Evolutionary conservation across 1,140 invertebrate species (phyloP).

Genomic region (Apis dorsata): DNA sequence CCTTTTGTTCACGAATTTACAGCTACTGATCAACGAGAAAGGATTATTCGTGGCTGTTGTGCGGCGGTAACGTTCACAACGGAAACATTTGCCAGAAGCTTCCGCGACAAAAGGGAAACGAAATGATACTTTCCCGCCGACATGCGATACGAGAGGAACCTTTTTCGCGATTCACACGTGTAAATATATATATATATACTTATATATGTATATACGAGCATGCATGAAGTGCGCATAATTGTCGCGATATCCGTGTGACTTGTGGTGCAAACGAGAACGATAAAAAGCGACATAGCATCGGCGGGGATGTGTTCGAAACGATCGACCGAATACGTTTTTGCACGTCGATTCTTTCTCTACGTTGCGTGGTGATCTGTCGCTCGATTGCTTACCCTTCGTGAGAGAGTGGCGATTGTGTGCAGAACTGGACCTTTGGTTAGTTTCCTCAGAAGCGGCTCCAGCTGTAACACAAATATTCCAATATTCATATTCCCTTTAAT

Average conservation of each 20-base stretch:
- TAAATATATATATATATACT: not conserved
- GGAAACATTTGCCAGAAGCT: slow-evolving; percentile 5
- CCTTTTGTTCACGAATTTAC: slow-evolving; percentile 32
- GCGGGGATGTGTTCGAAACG: not conserved
- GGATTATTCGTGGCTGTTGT: not conserved
- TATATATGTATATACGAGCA: not conserved
- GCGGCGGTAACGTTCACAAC: not conserved
- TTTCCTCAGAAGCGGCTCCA: slow-evolving; percentile 79
- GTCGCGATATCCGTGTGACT: not conserved
- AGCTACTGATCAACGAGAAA: slow-evolving; percentile 41
- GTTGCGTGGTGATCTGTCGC: not conserved
- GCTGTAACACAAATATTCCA: slow-evolving; percentile 70
- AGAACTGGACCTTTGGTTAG: slow-evolving; percentile 79
- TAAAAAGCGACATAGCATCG: slow-evolving; percentile 19
- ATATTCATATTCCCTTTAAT: not conserved
- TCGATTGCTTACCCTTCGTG: slow-evolving; percentile 76
- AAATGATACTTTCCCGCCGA: not conserved
- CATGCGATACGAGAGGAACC: slow-evolving; percentile 9
- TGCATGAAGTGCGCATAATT: slow-evolving; percentile 28
- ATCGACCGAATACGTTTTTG: not conserved
- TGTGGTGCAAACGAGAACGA: not conserved
- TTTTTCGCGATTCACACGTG: not conserved
- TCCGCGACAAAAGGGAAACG: slow-evolving; percentile 10
- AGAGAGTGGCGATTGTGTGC: slow-evolving; percentile 80
- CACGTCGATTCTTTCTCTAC: not conserved